A percentile compares a stretch with the other conserved stretches of the same genome.
phyloP scores from a whole-genome alignment of 2,888 invertebrate species.

The Palloptera scutellata region DNA sequence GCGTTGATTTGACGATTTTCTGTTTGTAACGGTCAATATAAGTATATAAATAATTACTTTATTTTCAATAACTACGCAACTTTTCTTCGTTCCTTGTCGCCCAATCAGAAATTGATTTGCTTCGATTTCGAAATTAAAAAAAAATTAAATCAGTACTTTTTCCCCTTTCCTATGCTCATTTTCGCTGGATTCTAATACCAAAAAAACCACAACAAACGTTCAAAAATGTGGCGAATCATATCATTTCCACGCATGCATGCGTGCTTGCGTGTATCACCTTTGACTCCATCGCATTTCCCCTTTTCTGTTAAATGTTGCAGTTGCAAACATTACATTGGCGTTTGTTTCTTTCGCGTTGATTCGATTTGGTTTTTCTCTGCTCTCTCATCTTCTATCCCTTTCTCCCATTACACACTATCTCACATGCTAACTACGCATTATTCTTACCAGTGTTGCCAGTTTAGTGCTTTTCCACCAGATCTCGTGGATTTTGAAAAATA shows the following conservation, averaged over 20 bases:
- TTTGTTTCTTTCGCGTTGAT: background rate
- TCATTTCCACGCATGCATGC: conserved; percentile 1
- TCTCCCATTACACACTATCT: no score
- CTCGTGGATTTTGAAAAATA: no score
- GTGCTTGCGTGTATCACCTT: background rate
- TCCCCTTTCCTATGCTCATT: background rate
- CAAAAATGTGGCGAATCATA: background rate
- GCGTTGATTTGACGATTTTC: no score
- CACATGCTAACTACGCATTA: no score
- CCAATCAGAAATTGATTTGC: conserved; percentile 18
- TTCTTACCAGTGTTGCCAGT: no score
- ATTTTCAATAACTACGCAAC: background rate
- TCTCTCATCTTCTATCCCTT: background rate
- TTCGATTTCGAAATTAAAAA: conserved; percentile 7
- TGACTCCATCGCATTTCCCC: background rate
- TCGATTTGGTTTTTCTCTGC: background rate
- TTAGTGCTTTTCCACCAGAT: no score
- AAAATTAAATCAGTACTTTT: background rate
- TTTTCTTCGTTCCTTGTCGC: background rate
- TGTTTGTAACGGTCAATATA: background rate
- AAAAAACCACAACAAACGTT: background rate
- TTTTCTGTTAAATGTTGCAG: no score
- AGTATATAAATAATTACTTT: background rate
- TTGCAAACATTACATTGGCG: no score
- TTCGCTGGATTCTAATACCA: background rate